phyloP scores from a whole-genome alignment of 2,113 vertebrate species.

The Dolichallabes microphthalmus region DNA sequence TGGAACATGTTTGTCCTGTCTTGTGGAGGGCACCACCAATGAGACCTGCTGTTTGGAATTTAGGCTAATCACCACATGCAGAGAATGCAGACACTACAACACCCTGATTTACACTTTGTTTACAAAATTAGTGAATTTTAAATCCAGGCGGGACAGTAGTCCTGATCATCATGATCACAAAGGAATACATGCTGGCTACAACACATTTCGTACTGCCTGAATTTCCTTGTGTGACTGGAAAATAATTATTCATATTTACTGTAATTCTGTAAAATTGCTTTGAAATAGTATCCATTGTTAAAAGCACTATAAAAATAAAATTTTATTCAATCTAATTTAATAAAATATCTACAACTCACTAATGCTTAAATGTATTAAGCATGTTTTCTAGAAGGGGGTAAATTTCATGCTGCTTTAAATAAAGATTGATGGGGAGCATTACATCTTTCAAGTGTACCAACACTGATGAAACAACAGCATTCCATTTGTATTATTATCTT shows the following conservation, averaged over 20 bases:
- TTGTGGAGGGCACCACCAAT: not conserved
- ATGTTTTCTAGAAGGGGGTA: not conserved
- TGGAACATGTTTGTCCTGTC: conserved; percentile 37
- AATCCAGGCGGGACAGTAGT: not conserved
- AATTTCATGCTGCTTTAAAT: not conserved
- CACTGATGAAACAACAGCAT: not conserved
- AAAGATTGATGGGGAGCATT: not conserved
- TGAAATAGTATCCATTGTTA: no score
- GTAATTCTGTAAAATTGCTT: no score
- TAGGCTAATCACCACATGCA: not conserved
- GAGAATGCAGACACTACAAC: not conserved
- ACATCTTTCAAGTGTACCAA: not conserved
- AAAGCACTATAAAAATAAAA: no score
- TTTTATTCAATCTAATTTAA: no score
- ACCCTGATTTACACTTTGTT: not conserved
- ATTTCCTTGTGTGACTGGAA: not conserved
- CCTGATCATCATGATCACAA: not conserved
- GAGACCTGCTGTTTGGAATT: not conserved
- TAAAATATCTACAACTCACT: not conserved
- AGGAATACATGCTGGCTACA: not conserved
- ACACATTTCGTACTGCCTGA: not conserved
- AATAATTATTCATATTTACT: not conserved
- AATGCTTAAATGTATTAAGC: not conserved
- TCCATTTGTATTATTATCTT: not conserved
- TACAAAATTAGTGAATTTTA: not conserved